These are phyloP conservation scores for Octonoba sinensis DNA, from an alignment of 2,888 invertebrate genomes.

Conservation along the genomic window DNA sequence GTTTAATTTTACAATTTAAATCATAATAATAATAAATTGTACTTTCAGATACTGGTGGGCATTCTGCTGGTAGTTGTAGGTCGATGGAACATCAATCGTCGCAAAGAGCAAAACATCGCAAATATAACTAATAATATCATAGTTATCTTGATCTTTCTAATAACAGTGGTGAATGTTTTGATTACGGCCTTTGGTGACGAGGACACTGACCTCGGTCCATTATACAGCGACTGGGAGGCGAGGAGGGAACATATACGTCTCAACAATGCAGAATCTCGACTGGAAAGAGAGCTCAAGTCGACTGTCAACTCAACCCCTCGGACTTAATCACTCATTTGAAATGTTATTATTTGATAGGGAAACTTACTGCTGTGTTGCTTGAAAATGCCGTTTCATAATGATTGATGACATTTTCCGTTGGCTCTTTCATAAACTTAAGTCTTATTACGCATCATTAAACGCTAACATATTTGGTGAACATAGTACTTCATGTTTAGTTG, in stretches of 20 bases:
- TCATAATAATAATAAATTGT: too few relatives aligned
- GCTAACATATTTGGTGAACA: too few relatives aligned
- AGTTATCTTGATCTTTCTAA: conserved; percentile 66
- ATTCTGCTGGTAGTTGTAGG: conserved; percentile 66
- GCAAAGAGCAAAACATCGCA: conserved; percentile 65
- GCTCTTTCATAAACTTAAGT: too few relatives aligned
- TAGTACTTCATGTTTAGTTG: too few relatives aligned
- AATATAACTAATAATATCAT: conserved; percentile 66
- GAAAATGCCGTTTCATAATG: too few relatives aligned
- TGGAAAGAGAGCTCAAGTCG: conserved; percentile 39
- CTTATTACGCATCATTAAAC: too few relatives aligned
- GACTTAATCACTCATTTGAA: too few relatives aligned
- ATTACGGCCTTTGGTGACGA: conserved; percentile 66
- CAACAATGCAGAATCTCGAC: conserved; percentile 13
- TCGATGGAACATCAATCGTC: conserved; percentile 66
- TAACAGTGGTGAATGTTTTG: conserved; percentile 67
- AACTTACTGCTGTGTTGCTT: too few relatives aligned
- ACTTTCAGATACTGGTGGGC: conserved; percentile 65
- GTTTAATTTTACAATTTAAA: too few relatives aligned
- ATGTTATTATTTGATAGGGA: too few relatives aligned
- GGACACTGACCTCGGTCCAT: conserved; percentile 32
- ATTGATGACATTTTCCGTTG: too few relatives aligned
- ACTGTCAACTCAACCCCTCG: neutral
- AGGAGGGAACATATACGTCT: conserved; percentile 17
- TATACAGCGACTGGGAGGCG: conserved; percentile 25